phyloP scores from a whole-genome alignment of 2,113 vertebrate genomes.

The zebrafish (Danio rerio) region GRCz12tu NC_133176.1:10766501-10767000 shows the following conservation, averaged over 20 bases:
- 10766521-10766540: too few relatives aligned
- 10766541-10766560: too few relatives aligned
- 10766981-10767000: conserved; percentile 15
- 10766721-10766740: conserved; percentile 82
- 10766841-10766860: conserved; percentile 6
- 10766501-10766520: too few relatives aligned
- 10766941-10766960: conserved; percentile 35
- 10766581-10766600: too few relatives aligned
- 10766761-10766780: conserved; percentile 90
- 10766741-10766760: conserved; percentile 65
- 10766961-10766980: conserved; percentile 30
- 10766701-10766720: conserved; percentile 8
- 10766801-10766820: conserved; percentile 83
- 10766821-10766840: conserved; percentile 69
- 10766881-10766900: conserved; percentile 53
- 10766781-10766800: conserved; percentile 83
- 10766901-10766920: conserved; percentile 50
- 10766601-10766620: too few relatives aligned
- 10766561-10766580: too few relatives aligned
- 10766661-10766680: neutral
- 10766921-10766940: conserved; percentile 53
- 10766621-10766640: too few relatives aligned
- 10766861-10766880: conserved; percentile 35
- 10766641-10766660: too few relatives aligned
- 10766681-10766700: neutral